These are phyloP conservation scores for Hyppa rectilinea DNA, from an alignment of 2,888 invertebrate species.

Conservation along the genomic window DNA sequence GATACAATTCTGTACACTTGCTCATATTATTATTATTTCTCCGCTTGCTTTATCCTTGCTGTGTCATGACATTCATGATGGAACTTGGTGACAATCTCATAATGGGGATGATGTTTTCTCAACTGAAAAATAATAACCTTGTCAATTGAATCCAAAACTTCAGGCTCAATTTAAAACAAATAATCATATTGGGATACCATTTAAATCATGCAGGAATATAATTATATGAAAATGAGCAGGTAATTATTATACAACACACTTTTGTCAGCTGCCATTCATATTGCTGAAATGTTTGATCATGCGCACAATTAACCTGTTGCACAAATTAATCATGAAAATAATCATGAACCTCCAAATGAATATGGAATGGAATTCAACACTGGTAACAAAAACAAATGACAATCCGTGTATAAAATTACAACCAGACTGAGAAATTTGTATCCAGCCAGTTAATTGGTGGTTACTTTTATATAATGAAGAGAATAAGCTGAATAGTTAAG, in stretches of 20 bases:
- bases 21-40: background rate
- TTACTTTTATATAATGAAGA: background rate
- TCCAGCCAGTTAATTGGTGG: too few species aligned
- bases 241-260: background rate
- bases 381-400: background rate
- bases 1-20: background rate
- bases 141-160: background rate
- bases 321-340: constrained; percentile 1
- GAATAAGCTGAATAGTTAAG: background rate
- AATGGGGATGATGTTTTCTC: background rate
- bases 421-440: too few species aligned
- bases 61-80: background rate
- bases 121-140: background rate
- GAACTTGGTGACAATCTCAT: background rate
- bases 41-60: background rate
- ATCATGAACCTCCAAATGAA: background rate
- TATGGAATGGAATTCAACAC: background rate
- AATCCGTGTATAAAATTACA: background rate
- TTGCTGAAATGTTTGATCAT: constrained; percentile 9
- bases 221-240: background rate
- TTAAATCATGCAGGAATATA: too few species aligned
- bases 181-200: background rate
- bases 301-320: background rate
- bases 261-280: too few species aligned
- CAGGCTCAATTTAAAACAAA: background rate